Conservation (phyloP, 2,113 vertebrate species). For the Cinclus cinclus region DNA sequence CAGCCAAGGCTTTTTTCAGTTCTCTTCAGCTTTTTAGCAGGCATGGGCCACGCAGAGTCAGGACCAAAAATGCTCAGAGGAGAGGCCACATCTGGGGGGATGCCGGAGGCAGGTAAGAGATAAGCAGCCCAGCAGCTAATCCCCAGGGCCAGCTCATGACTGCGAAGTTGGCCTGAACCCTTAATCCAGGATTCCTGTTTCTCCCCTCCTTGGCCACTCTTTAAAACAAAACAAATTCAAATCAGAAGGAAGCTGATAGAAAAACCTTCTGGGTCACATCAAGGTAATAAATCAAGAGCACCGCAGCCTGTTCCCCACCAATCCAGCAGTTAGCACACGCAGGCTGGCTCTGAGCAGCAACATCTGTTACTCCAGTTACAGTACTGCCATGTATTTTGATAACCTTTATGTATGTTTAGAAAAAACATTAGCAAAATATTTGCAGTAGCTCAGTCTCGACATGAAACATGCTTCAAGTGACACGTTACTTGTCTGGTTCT, state of each 20-base stretch:
- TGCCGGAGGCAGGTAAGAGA: background rate
- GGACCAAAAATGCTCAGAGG: background rate
- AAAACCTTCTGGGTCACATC: slow-evolving; percentile 70
- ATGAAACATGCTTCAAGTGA: slow-evolving; percentile 48
- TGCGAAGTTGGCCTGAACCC: background rate
- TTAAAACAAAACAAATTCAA: slow-evolving; percentile 34
- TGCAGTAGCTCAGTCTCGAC: slow-evolving; percentile 12
- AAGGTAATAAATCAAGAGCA: slow-evolving; percentile 73
- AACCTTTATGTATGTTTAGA: slow-evolving; percentile 60
- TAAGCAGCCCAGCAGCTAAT: background rate
- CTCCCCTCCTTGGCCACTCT: background rate
- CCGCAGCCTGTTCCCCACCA: slow-evolving; percentile 51
- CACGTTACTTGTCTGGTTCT: slow-evolving; percentile 2
- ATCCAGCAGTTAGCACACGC: slow-evolving; percentile 65
- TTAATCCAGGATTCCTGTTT: slow-evolving; percentile 51
- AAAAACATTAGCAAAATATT: slow-evolving; percentile 65
- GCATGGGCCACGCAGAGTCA: background rate
- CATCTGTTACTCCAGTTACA: slow-evolving; percentile 73
- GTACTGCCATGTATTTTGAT: slow-evolving; percentile 56
- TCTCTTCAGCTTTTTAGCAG: background rate
- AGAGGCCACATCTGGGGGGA: background rate
- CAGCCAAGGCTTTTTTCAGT: background rate
- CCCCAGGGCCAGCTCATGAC: background rate
- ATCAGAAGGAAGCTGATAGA: slow-evolving; percentile 57
- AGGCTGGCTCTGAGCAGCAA: slow-evolving; percentile 43